phyloP scores from a whole-genome alignment of 2,113 vertebrate species.

The Isichthys henryi region DNA sequence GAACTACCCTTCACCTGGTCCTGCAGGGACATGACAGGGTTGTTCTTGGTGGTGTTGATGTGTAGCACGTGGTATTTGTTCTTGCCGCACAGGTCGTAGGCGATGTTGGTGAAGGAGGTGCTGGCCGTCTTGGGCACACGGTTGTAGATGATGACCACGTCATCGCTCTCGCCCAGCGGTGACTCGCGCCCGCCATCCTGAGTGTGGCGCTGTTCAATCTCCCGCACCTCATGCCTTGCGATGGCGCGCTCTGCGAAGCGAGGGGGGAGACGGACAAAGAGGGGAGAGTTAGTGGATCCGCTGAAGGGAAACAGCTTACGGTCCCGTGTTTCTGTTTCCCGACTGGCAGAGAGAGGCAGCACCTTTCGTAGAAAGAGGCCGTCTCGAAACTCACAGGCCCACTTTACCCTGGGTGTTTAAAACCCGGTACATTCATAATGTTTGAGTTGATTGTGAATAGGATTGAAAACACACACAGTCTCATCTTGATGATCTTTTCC shows the following conservation, averaged over 20 bases:
- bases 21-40: slow-evolving; percentile 98
- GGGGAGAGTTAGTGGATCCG: too few relatives aligned
- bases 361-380: too few relatives aligned
- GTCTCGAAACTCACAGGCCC: too few relatives aligned
- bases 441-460: too few relatives aligned
- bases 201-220: slow-evolving; percentile 81
- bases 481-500: not conserved
- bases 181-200: slow-evolving; percentile 60
- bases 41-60: slow-evolving; percentile 99
- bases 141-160: slow-evolving; percentile 92
- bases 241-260: slow-evolving; percentile 73
- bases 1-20: slow-evolving; percentile 76
- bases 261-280: not conserved
- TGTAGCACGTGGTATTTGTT: slow-evolving; percentile 96
- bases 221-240: slow-evolving; percentile 79
- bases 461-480: not conserved
- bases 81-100: slow-evolving; percentile 71
- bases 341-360: too few relatives aligned
- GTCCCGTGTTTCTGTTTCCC: not conserved
- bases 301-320: not conserved
- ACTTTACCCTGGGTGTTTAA: too few relatives aligned
- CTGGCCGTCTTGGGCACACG: slow-evolving; percentile 97
- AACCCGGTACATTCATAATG: too few relatives aligned
- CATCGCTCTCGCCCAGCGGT: slow-evolving; percentile 61
- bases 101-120: slow-evolving; percentile 98